Evolutionary conservation across 2,113 vertebrate species (phyloP).

Genomic region (Terrapene triunguis): DNA sequence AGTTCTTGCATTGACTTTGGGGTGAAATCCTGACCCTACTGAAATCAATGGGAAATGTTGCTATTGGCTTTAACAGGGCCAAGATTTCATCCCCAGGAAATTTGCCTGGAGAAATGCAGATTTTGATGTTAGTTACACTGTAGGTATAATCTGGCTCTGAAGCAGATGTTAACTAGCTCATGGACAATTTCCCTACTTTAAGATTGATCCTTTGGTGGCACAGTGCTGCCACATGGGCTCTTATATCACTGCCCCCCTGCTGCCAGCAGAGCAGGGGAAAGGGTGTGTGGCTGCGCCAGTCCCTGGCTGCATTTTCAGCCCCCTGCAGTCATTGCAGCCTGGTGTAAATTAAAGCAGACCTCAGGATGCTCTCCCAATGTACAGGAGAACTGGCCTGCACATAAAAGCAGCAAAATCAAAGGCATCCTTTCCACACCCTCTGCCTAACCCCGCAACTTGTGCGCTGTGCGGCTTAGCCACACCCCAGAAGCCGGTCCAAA

Average conservation of each 20-base stretch:
- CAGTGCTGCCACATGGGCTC: background rate
- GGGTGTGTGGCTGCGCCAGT: fast-evolving
- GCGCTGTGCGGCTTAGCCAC: background rate
- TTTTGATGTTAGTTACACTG: background rate
- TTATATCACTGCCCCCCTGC: background rate
- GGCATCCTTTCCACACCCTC: background rate
- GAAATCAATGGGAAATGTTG: background rate
- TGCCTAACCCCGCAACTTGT: background rate
- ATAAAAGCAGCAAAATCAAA: background rate
- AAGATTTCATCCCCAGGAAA: background rate
- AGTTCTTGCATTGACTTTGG: fast-evolving
- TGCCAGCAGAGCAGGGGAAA: background rate
- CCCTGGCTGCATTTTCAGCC: background rate
- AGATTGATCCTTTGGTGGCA: background rate
- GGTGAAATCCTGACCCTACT: background rate
- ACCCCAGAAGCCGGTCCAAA: background rate
- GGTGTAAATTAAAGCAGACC: background rate
- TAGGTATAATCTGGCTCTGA: background rate
- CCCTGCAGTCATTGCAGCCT: background rate
- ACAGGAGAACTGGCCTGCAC: background rate
- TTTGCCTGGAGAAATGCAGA: fast-evolving
- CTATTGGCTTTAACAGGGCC: background rate
- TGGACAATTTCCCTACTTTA: background rate
- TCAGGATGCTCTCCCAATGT: background rate
- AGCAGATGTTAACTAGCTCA: too few species aligned